phyloP scores from a whole-genome alignment of 1,140 invertebrate species.

The Apis florea region DNA sequence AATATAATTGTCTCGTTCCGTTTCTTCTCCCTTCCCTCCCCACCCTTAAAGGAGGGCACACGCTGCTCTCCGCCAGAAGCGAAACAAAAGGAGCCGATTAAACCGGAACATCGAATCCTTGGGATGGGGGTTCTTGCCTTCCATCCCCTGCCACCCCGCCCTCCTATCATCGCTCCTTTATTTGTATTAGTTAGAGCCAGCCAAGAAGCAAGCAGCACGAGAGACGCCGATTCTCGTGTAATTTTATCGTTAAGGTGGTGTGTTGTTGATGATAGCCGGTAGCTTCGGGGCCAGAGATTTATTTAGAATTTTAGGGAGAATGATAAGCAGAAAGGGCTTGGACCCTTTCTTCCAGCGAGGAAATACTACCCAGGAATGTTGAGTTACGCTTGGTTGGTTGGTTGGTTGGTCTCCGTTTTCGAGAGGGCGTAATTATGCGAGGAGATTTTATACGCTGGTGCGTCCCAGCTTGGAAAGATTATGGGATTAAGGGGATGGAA shows the following conservation, averaged over 20 bases:
- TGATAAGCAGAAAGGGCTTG: constrained; percentile 30
- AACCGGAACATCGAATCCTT: constrained; percentile 45
- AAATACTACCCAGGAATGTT: not conserved
- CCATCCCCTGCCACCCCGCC: too few species aligned
- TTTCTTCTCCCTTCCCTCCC: not conserved
- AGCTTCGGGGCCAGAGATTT: constrained; percentile 37
- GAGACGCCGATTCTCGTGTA: constrained; percentile 30
- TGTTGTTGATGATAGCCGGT: not conserved
- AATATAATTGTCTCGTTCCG: constrained; percentile 19
- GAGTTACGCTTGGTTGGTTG: not conserved
- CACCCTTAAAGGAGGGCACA: not conserved
- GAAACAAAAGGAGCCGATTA: constrained; percentile 60
- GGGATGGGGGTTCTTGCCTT: not conserved
- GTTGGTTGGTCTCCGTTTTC: not conserved
- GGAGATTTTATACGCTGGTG: not conserved
- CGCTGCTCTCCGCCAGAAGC: not conserved
- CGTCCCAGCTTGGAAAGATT: too few species aligned
- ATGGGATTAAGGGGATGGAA: not conserved
- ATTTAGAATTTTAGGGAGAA: constrained; percentile 35
- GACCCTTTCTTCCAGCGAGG: not conserved
- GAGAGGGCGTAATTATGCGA: not conserved
- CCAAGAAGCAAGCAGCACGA: too few species aligned
- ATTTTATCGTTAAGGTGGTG: constrained; percentile 38
- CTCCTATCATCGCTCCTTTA: not conserved
- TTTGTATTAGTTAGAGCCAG: constrained; percentile 28